These are phyloP conservation scores for Macroglossus sobrinus DNA, from an alignment of 2,113 vertebrate species.

Conservation along the genomic window DNA sequence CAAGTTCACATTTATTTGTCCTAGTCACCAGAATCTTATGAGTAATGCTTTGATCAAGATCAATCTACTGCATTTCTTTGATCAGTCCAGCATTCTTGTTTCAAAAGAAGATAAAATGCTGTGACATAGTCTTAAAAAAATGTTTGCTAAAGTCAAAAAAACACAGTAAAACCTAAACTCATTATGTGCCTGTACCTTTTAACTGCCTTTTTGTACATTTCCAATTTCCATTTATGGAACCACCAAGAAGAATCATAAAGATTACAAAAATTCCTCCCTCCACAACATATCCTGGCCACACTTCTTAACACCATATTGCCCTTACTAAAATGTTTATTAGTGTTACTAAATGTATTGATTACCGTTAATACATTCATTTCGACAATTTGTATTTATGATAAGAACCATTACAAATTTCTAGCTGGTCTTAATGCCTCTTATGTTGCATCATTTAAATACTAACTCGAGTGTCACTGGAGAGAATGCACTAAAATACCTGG, in stretches of 20 bases:
- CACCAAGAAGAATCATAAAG: neutral
- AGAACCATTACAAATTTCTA: neutral
- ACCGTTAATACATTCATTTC: neutral
- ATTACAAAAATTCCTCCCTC: neutral
- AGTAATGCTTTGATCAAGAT: neutral
- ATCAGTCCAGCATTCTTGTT: neutral
- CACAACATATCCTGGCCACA: neutral
- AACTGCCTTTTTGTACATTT: neutral
- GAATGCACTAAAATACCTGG: neutral
- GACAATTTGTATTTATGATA: neutral
- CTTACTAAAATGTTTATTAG: neutral
- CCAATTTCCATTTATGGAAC: neutral
- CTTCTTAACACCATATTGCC: neutral
- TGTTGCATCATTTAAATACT: neutral
- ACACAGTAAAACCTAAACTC: neutral
- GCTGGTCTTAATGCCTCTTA: neutral
- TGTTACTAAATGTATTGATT: too few relatives aligned
- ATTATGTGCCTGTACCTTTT: too few relatives aligned
- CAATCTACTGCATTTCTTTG: neutral
- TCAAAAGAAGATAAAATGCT: neutral
- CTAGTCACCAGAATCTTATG: neutral
- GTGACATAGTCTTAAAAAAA: neutral
- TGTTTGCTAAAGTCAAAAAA: neutral
- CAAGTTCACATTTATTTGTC: neutral
- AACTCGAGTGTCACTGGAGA: neutral